Evolutionary conservation across 2,888 invertebrate genomes (phyloP).

Genomic region (Lasioglossum pauxillum): DNA sequence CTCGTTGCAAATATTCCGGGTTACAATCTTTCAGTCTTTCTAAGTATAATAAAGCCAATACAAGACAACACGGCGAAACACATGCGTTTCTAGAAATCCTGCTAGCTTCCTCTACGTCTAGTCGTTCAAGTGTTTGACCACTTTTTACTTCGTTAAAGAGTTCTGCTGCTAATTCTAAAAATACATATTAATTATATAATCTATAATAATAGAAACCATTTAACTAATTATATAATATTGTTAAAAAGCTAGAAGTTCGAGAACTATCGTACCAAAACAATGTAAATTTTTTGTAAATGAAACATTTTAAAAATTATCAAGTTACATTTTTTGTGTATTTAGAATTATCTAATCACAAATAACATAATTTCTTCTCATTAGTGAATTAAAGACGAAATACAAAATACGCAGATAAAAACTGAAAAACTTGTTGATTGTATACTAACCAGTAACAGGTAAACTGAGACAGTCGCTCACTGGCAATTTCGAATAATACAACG

Average conservation of each 20-base stretch:
- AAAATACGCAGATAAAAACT: neutral
- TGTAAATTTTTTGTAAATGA: slow-evolving; percentile 6
- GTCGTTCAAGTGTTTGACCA: slow-evolving; percentile 91
- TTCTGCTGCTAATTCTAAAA: slow-evolving; percentile 92
- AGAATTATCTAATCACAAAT: neutral
- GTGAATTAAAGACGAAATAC: neutral
- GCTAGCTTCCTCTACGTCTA: slow-evolving; percentile 91
- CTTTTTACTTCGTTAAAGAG: slow-evolving; percentile 92
- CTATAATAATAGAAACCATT: neutral
- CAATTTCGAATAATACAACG: slow-evolving; percentile 94
- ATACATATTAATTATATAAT: slow-evolving; percentile 43
- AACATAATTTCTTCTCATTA: neutral
- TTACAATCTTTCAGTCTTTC: slow-evolving; percentile 94
- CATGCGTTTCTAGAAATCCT: slow-evolving; percentile 92
- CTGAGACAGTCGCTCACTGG: slow-evolving; percentile 90
- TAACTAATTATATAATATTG: neutral
- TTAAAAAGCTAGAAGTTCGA: neutral
- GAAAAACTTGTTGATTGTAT: slow-evolving; percentile 49
- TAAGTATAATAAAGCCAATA: slow-evolving; percentile 96
- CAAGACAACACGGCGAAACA: slow-evolving; percentile 96
- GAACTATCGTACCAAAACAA: neutral
- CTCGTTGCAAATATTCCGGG: slow-evolving; percentile 92
- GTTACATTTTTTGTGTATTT: neutral
- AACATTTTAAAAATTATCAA: neutral
- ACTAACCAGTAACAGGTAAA: slow-evolving; percentile 92